Conservation (phyloP, 2,888 invertebrate genomes). For the Dynastes maya region DNA sequence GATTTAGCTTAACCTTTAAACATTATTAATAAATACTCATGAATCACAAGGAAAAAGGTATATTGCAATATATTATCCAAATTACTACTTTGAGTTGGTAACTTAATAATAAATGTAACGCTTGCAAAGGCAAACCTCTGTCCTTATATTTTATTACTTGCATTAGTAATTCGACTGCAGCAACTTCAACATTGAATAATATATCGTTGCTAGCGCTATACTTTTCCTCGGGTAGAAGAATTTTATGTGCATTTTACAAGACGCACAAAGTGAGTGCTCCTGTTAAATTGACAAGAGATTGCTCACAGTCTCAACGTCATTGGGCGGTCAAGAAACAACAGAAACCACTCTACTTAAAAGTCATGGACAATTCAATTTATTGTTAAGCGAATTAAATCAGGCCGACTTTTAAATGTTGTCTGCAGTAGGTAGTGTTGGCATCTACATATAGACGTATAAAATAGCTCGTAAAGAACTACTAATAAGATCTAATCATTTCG, state of each 20-base stretch:
- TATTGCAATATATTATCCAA: no score
- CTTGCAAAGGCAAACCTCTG: not conserved
- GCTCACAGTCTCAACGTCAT: slow-evolving; percentile 14
- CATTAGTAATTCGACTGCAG: not conserved
- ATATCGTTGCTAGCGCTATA: not conserved
- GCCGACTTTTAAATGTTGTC: not conserved
- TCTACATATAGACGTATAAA: not conserved
- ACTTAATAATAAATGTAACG: no score
- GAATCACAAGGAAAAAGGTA: no score
- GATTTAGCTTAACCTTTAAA: no score
- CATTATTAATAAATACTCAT: no score
- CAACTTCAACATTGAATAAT: not conserved
- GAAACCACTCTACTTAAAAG: slow-evolving; percentile 44
- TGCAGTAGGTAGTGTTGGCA: not conserved
- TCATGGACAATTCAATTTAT: slow-evolving; percentile 41
- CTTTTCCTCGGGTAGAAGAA: slow-evolving; percentile 8
- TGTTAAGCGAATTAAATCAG: slow-evolving; percentile 30
- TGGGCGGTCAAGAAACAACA: slow-evolving; percentile 35
- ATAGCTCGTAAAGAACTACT: not conserved
- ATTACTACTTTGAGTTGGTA: no score
- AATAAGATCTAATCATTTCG: slow-evolving; percentile 2
- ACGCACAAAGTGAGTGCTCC: slow-evolving; percentile 9
- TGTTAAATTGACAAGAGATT: slow-evolving; percentile 36
- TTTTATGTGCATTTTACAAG: slow-evolving; percentile 21
- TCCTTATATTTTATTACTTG: slow-evolving; percentile 18